Conservation (phyloP, 2,888 invertebrate genomes). For the Andrena dorsata region DNA sequence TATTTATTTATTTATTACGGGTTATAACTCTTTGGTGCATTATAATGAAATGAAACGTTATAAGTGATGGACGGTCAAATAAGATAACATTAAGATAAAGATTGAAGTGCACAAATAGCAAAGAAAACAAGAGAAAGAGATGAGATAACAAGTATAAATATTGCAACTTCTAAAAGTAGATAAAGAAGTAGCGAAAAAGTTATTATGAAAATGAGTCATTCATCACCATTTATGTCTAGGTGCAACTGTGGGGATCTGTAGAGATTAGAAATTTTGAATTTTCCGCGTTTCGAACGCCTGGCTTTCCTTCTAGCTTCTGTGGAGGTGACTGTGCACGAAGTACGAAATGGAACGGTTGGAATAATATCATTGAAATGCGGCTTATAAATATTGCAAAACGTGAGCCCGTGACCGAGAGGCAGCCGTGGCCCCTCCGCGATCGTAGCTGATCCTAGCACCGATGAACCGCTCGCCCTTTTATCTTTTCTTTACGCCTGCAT, state of each 20-base stretch:
- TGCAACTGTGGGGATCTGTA: neutral
- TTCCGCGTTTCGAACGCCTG: constrained; percentile 40
- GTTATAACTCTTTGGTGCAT: too few species aligned
- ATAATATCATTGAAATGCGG: constrained; percentile 78
- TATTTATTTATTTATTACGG: too few species aligned
- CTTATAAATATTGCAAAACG: constrained; percentile 79
- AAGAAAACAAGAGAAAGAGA: too few species aligned
- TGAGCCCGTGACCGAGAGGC: constrained; percentile 49
- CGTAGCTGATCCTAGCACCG: constrained; percentile 75
- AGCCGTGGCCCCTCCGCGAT: constrained; percentile 39
- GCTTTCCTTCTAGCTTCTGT: constrained; percentile 9
- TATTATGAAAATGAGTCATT: too few species aligned
- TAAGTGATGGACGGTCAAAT: too few species aligned
- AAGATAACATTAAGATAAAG: too few species aligned
- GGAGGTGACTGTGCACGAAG: constrained; percentile 27
- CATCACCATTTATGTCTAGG: too few species aligned
- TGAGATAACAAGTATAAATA: too few species aligned
- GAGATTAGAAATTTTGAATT: constrained; percentile 52
- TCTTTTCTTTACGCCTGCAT: constrained; percentile 74
- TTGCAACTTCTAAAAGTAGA: too few species aligned
- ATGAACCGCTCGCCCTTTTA: constrained; percentile 73
- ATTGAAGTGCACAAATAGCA: too few species aligned
- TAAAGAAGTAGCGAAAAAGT: too few species aligned
- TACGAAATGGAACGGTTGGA: constrained; percentile 70
- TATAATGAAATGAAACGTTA: too few species aligned